Percentiles rank a stretch among this genome's conserved stretches.
These are phyloP conservation scores for Hydrolagus colliei DNA, from an alignment of 2,797 vertebrate genomes.

Conservation along the genomic window DNA sequence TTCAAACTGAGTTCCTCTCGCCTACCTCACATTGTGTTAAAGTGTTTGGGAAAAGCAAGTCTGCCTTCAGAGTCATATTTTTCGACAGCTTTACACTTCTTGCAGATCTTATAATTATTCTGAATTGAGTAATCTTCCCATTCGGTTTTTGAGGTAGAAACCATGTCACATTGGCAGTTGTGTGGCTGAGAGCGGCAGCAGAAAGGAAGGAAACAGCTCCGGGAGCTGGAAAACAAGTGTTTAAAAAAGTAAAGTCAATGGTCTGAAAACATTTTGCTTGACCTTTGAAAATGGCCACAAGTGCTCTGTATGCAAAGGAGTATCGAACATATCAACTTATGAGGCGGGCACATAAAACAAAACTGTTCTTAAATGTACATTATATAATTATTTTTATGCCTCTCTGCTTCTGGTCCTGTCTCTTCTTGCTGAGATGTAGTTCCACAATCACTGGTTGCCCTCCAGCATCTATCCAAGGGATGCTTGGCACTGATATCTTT, in stretches of 20 bases:
- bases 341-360: no score
- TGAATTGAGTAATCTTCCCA: constrained; percentile 90
- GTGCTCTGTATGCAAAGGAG: no score
- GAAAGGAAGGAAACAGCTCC: constrained; percentile 90
- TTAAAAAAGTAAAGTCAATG: constrained; percentile 32
- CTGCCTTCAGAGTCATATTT: constrained; percentile 75
- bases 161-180: constrained; percentile 82
- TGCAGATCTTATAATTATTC: constrained; percentile 81
- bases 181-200: constrained; percentile 77
- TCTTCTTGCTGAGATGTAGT: no score
- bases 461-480: no score
- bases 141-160: constrained; percentile 86
- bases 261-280: background rate
- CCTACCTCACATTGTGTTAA: constrained; percentile 88
- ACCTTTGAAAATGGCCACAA: no score
- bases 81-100: constrained; percentile 72
- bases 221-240: constrained; percentile 65
- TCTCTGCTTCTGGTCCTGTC: no score
- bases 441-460: no score
- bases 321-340: no score
- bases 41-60: constrained; percentile 77
- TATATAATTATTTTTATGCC: no score
- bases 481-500: no score
- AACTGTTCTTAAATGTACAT: no score
- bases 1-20: constrained; percentile 6